Conservation (phyloP, 2,113 vertebrate species). For the Caracal caracal region DNA sequence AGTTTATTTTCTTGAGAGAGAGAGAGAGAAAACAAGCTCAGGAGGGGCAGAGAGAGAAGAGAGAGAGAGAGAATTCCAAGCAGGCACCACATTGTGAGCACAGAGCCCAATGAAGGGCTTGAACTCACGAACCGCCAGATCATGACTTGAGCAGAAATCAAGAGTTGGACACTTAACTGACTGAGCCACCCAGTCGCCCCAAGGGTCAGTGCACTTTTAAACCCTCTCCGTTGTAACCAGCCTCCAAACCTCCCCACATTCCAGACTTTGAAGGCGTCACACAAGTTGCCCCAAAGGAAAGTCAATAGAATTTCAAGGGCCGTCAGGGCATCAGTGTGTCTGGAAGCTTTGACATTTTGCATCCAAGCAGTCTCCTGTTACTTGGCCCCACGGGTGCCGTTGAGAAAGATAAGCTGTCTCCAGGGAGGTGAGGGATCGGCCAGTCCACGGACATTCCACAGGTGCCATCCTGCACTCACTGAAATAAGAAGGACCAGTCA, state of each 20-base stretch:
- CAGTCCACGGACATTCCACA: not conserved
- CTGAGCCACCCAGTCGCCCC: no score
- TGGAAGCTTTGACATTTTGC: constrained; percentile 53
- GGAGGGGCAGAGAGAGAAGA: no score
- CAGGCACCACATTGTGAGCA: no score
- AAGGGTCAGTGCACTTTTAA: not conserved
- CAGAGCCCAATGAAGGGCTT: no score
- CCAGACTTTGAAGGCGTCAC: not conserved
- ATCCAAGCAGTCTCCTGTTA: constrained; percentile 24
- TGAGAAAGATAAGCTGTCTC: not conserved
- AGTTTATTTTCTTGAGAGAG: no score
- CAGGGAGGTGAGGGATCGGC: not conserved
- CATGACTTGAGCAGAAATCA: no score
- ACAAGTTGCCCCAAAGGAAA: not conserved
- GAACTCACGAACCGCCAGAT: no score
- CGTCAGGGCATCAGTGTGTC: not conserved
- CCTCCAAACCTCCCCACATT: not conserved
- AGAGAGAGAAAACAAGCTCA: no score
- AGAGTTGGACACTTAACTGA: no score
- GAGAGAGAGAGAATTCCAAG: no score
- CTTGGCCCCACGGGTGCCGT: not conserved
- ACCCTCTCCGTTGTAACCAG: not conserved
- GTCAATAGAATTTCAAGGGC: not conserved
- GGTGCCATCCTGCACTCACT: not conserved
- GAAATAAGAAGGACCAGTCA: not conserved